Percentiles rank a stretch among this genome's conserved stretches.
Conservation (phyloP, 23 tunicate species). For the Ciona savignyi region DNA sequence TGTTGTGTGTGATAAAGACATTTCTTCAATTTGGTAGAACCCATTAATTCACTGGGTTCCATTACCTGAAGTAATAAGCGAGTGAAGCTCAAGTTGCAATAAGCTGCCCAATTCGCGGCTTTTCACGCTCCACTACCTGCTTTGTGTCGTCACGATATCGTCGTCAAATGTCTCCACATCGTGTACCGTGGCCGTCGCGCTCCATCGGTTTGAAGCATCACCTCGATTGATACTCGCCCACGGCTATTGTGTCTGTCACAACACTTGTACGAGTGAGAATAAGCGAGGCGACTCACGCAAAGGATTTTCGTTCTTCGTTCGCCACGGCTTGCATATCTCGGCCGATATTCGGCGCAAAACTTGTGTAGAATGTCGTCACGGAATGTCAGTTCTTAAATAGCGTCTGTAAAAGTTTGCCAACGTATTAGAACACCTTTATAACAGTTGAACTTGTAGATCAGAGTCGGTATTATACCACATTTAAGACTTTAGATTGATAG, state of each 20-base stretch:
- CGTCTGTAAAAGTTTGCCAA: not conserved
- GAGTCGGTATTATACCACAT: no score
- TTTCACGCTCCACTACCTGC: not conserved
- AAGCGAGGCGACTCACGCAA: no score
- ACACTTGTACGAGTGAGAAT: not conserved
- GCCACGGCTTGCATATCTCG: not conserved
- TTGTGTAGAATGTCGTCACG: not conserved
- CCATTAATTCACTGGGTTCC: no score
- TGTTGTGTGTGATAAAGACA: no score
- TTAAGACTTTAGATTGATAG: no score
- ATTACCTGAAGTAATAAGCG: not conserved
- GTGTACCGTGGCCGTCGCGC: not conserved
- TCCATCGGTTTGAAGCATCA: not conserved
- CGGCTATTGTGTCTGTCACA: not conserved
- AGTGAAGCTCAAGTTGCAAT: no score
- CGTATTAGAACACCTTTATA: no score
- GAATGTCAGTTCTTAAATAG: not conserved
- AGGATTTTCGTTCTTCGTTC: not conserved
- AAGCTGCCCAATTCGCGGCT: no score
- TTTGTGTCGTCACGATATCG: not conserved
- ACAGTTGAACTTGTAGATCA: no score
- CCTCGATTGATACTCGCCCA: not conserved
- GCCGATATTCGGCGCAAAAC: not conserved
- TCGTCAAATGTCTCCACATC: not conserved
- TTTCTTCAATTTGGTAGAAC: no score